Evolutionary conservation across 2,888 invertebrate genomes (phyloP).

Genomic region (Stramonita haemastoma): DNA sequence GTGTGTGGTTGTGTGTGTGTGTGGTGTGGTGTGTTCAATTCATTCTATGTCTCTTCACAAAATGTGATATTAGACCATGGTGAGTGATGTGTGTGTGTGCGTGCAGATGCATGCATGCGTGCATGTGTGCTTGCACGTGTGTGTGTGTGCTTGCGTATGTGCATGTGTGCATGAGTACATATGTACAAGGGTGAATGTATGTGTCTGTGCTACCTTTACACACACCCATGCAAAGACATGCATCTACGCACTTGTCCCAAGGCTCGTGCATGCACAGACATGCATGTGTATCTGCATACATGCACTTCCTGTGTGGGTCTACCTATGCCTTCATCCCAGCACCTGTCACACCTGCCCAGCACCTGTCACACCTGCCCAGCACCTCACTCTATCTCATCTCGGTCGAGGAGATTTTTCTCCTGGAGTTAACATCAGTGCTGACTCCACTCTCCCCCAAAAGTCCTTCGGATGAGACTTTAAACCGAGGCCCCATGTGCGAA

Average conservation of each 20-base stretch:
- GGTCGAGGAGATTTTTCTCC: too few species aligned
- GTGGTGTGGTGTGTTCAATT: too few species aligned
- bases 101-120: neutral
- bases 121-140: neutral
- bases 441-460: too few species aligned
- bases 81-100: neutral
- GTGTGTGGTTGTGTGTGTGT: neutral
- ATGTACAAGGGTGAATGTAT: neutral
- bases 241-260: neutral
- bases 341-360: neutral
- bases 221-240: neutral
- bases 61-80: too few species aligned
- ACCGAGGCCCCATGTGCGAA: too few species aligned
- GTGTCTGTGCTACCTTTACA: neutral
- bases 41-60: too few species aligned
- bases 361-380: too few species aligned
- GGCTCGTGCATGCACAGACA: neutral
- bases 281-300: neutral
- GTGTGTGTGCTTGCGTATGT: neutral
- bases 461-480: too few species aligned
- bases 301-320: neutral
- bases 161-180: neutral
- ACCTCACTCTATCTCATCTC: too few species aligned
- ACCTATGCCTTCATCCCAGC: neutral
- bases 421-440: too few species aligned